These are phyloP conservation scores for Anas georgica DNA, from an alignment of 2,797 vertebrate species.

Conservation along the genomic window DNA sequence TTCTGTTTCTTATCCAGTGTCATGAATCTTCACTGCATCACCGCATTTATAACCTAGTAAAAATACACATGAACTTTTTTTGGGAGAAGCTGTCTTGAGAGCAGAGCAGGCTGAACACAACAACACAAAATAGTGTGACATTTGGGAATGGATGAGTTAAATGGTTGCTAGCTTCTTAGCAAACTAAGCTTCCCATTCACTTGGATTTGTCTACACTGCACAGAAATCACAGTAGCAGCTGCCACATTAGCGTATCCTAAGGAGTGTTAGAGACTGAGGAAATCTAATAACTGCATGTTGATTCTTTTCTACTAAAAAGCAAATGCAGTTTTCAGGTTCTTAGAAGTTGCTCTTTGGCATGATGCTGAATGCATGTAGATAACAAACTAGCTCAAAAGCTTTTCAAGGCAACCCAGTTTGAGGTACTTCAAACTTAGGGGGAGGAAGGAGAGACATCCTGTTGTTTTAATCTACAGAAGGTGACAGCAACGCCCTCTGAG, in stretches of 20 bases:
- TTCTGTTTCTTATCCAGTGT: neutral
- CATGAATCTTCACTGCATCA: neutral
- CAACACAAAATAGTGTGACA: neutral
- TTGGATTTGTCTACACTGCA: neutral
- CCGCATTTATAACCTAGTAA: neutral
- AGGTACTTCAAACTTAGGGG: neutral
- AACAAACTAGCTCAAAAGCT: neutral
- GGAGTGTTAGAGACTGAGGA: neutral
- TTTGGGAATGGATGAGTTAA: neutral
- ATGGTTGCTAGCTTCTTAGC: neutral
- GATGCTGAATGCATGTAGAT: neutral
- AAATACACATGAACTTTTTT: neutral
- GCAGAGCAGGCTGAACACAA: neutral
- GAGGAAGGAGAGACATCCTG: neutral
- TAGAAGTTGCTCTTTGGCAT: neutral
- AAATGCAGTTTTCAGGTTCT: neutral
- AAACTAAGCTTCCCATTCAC: neutral
- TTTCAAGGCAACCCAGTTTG: neutral
- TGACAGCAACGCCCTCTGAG: constrained; percentile 51
- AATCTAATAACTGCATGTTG: neutral
- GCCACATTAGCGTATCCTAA: neutral
- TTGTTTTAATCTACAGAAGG: constrained; percentile 48
- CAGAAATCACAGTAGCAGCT: neutral
- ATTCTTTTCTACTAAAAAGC: neutral
- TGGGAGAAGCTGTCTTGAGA: neutral